A percentile compares a stretch with the other conserved stretches of the same genome.
These are phyloP conservation scores for Loripinus fragilis DNA, from an alignment of 2,888 invertebrate genomes.

Conservation along the genomic window DNA sequence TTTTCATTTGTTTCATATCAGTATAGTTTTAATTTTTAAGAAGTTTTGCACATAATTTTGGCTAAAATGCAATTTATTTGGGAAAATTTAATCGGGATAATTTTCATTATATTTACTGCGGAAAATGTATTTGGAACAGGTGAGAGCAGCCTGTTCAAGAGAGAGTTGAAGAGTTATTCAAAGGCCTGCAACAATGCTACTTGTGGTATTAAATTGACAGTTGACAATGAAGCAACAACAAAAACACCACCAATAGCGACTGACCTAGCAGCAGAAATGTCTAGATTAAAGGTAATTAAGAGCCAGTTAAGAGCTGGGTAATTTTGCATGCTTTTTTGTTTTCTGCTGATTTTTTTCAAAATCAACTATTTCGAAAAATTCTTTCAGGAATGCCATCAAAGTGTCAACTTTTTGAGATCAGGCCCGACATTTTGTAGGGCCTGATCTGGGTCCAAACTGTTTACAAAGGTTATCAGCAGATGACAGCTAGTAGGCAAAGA, in stretches of 20 bases:
- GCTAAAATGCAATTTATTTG: neutral
- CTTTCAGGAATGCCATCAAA: no score
- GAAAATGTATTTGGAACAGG: neutral
- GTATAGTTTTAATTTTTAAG: no score
- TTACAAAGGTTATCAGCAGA: no score
- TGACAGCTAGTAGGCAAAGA: no score
- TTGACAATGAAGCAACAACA: neutral
- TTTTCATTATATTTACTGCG: neutral
- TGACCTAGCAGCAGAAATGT: neutral
- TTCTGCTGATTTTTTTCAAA: no score
- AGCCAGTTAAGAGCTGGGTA: no score
- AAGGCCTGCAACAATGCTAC: neutral
- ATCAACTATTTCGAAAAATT: no score
- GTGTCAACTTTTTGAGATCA: no score
- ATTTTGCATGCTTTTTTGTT: no score
- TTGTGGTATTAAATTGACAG: neutral
- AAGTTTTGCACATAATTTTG: neutral
- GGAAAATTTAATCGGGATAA: neutral
- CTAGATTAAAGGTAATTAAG: neutral
- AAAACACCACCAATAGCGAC: neutral
- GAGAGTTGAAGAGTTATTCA: slow-evolving; percentile 20
- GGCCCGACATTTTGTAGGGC: no score
- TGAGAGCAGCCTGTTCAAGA: neutral
- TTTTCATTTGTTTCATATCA: no score
- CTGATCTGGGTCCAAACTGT: no score